phyloP scores from a whole-genome alignment of 2,888 invertebrate species.

The Brenthis daphne region DNA sequence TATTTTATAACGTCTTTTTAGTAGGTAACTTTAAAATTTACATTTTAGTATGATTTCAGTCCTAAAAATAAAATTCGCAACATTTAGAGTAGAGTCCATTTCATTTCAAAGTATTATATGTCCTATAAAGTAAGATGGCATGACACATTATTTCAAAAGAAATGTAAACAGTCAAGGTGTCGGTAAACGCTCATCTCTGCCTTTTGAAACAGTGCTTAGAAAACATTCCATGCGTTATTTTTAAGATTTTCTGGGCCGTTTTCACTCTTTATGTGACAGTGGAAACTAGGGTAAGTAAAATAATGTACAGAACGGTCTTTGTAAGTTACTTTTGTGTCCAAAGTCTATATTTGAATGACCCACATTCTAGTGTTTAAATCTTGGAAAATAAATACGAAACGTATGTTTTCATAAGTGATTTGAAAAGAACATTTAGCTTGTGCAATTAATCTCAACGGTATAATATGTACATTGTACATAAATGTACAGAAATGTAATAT shows the following conservation, averaged over 20 bases:
- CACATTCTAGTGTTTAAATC: slow-evolving; percentile 10
- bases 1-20: too few relatives aligned
- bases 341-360: slow-evolving; percentile 17
- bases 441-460: not conserved
- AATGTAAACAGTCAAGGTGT: slow-evolving; percentile 37
- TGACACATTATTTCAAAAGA: slow-evolving; percentile 37
- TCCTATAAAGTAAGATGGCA: slow-evolving; percentile 34
- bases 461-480: not conserved
- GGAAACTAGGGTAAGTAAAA: slow-evolving; percentile 32
- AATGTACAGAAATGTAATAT: not conserved
- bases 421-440: not conserved
- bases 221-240: slow-evolving; percentile 37
- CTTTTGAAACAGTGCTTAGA: slow-evolving; percentile 37
- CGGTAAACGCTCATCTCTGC: slow-evolving; percentile 38
- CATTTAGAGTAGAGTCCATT: slow-evolving; percentile 24
- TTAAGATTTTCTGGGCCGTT: slow-evolving; percentile 34
- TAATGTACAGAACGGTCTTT: slow-evolving; percentile 24
- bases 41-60: slow-evolving; percentile 9
- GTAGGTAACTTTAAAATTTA: not conserved
- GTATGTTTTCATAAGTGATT: slow-evolving; percentile 5
- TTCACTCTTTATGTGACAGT: slow-evolving; percentile 29
- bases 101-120: slow-evolving; percentile 36
- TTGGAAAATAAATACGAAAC: not conserved
- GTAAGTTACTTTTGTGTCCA: slow-evolving; percentile 17
- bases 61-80: slow-evolving; percentile 22